Base-by-base conservation (phyloP, 2,888 invertebrate species). In the Hetaerina titia region DNA sequence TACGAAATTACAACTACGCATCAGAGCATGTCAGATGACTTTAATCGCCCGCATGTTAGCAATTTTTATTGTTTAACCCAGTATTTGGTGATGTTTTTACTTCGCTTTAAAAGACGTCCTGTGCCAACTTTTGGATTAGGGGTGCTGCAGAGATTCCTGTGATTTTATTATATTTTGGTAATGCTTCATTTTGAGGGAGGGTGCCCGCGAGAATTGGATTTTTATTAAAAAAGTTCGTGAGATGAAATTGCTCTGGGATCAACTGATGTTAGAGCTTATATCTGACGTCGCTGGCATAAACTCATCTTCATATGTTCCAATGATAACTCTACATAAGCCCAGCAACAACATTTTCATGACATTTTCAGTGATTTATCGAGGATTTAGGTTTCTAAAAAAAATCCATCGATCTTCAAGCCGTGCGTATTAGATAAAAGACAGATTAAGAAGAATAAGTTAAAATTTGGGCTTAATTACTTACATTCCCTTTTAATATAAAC, bases 171-270 rank as follows among this genome's bases (percentile, higher is more conserved):
- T 31, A 81, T 13, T 81, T 4, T 22, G 25, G 81, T 31, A 81
- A 81, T 25, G 25, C 25, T 81, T 25, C 31, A 31, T 81, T 81
- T 81, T 31, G 81, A 31, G 25, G 31, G 31, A 81, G 81, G 81
- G 6, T 22, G 31, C 22, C 31, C 13, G 31, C 81, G 31, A 81
- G 31, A 31, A 81, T 81, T 81, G 81, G 81, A 81, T 81, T 81
- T 81, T 81, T 81, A 81, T 81, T 7, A 81, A 81, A 81, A 81
- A 81, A 81, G 81, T 81, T 81, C 11, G 31, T 31, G 81, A 81
- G 81, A 31, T 31, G 81, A 81, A 81, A 81, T 81, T 81, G 81
- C 81, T 11, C 31, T n/a, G 25, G 11, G 81, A 25, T 81, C 31
- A 11, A 15, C 31, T 19, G 31, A 31, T 31, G 31, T 31, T 81